Percentiles rank a stretch among this genome's conserved stretches.
phyloP scores from a whole-genome alignment of 2,888 invertebrate species.

The Linnaemya tessellans region DNA sequence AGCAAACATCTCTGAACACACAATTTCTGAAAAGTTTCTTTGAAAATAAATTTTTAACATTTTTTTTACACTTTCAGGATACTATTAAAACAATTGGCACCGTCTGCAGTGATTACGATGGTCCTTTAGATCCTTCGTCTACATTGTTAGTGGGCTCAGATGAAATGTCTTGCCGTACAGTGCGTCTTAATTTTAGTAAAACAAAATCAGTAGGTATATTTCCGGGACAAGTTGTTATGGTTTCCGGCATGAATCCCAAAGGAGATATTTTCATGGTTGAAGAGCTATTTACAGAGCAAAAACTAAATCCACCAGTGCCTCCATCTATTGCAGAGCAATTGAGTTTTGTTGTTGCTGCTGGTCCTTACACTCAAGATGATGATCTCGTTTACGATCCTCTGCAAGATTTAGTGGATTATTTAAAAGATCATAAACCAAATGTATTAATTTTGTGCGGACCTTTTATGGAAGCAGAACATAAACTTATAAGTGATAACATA shows the following conservation, averaged over 20 bases:
- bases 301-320: conserved; percentile 82
- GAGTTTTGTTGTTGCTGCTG: conserved; percentile 90
- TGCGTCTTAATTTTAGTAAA: conserved; percentile 84
- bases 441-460: conserved; percentile 93
- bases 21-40: not conserved
- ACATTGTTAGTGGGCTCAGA: conserved; percentile 87
- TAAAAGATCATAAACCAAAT: conserved; percentile 89
- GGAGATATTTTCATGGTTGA: conserved; percentile 88
- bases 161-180: conserved; percentile 85
- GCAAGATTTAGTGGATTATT: conserved; percentile 88
- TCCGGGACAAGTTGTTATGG: conserved; percentile 85
- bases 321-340: conserved; percentile 85
- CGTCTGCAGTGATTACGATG: conserved; percentile 89
- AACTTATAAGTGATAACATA: conserved; percentile 85
- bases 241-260: conserved; percentile 89
- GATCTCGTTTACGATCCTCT: conserved; percentile 92
- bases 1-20: not conserved
- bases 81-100: conserved; percentile 86
- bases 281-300: conserved; percentile 86
- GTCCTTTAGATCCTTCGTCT: conserved; percentile 88
- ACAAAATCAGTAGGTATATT: conserved; percentile 82
- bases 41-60: not conserved
- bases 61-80: conserved; percentile 70
- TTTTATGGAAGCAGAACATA: conserved; percentile 89
- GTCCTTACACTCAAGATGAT: conserved; percentile 92